Conservation (phyloP, 2,888 invertebrate species). For the Hydraecia micacea region DNA sequence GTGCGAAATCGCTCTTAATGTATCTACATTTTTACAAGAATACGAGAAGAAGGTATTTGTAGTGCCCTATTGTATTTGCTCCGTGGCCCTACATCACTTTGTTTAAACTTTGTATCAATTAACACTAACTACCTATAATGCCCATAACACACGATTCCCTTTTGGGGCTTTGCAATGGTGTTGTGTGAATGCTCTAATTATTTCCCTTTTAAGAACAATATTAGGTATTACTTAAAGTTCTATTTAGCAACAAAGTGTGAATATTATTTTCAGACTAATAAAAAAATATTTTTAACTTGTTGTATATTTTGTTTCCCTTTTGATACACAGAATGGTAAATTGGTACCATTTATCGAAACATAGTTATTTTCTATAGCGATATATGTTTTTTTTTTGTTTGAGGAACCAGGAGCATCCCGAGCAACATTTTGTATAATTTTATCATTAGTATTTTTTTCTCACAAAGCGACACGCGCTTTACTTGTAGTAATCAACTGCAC, state of each 20-base stretch:
- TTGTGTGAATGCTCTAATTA: slow-evolving; percentile 24
- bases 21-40: not conserved
- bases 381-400: not conserved
- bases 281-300: no score
- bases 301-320: not conserved
- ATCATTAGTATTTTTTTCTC: no score
- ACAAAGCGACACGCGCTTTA: no score
- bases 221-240: slow-evolving; percentile 1
- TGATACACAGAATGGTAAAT: not conserved
- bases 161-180: not conserved
- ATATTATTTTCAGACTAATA: not conserved
- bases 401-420: not conserved
- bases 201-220: slow-evolving; percentile 10
- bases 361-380: not conserved
- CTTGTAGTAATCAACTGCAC: no score
- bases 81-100: no score
- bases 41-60: not conserved
- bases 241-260: slow-evolving; percentile 8
- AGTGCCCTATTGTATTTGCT: no score
- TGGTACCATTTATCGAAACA: not conserved
- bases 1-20: no score
- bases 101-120: slow-evolving; percentile 14
- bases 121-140: not conserved
- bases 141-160: not conserved
- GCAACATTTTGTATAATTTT: not conserved